phyloP scores from a whole-genome alignment of 2,113 vertebrate genomes.

The Cottus gobio region DNA sequence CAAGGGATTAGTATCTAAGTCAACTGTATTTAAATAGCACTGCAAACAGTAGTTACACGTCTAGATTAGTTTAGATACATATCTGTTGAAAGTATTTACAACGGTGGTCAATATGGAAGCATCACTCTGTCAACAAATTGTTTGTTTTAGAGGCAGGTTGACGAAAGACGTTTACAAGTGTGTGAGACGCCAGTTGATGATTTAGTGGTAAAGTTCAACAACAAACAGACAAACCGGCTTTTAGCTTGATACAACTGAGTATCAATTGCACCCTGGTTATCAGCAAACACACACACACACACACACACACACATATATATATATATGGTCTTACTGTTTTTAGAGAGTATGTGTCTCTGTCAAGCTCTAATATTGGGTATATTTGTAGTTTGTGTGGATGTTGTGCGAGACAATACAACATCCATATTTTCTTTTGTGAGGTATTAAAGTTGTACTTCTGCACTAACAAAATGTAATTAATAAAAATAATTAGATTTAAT shows the following conservation, averaged over 20 bases:
- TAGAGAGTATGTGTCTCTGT: not conserved
- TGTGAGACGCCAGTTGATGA: not conserved
- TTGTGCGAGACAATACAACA: not conserved
- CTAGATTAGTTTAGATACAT: not conserved
- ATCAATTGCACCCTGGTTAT: not conserved
- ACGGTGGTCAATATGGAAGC: not conserved
- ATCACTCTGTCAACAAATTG: not conserved
- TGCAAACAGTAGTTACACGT: not conserved
- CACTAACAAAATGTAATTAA: not conserved
- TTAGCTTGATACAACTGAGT: not conserved
- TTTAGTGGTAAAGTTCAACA: not conserved
- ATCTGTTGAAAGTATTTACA: not conserved
- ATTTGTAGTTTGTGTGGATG: not conserved
- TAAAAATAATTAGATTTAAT: not conserved
- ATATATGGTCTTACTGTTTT: not conserved
- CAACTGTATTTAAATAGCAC: constrained; percentile 10
- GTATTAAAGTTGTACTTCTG: not conserved
- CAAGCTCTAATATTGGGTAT: not conserved
- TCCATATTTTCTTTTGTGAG: not conserved
- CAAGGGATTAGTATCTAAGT: not conserved
- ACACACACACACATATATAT: too few relatives aligned
- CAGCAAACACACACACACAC: not conserved
- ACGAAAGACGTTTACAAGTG: not conserved
- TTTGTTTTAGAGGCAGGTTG: constrained; percentile 12
- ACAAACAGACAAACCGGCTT: not conserved